Evolutionary conservation across 2,888 invertebrate species (phyloP).

Genomic region (Morinoia aosen): DNA sequence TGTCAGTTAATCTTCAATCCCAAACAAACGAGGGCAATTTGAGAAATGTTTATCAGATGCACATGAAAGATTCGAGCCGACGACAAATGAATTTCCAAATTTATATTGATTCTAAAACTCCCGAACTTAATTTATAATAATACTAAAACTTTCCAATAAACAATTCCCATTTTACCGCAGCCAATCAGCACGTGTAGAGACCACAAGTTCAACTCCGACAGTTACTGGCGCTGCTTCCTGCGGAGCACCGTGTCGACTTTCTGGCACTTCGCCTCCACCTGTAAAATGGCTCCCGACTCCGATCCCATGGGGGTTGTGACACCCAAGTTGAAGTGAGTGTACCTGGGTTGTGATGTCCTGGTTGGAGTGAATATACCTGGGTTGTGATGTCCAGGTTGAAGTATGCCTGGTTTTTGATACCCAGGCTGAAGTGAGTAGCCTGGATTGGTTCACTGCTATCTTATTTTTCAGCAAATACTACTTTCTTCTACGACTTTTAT

Average conservation of each 20-base stretch:
- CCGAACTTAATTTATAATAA: too few species aligned
- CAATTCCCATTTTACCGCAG: not conserved
- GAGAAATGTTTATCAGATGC: too few species aligned
- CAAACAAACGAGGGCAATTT: too few species aligned
- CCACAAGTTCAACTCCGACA: not conserved
- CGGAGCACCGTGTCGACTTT: not conserved
- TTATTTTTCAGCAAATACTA: too few species aligned
- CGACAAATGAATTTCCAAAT: too few species aligned
- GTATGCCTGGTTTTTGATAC: not conserved
- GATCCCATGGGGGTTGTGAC: constrained; percentile 36
- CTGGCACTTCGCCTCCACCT: not conserved
- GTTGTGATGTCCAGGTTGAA: not conserved
- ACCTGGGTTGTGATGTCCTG: not conserved
- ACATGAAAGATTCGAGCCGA: too few species aligned
- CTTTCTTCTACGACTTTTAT: too few species aligned
- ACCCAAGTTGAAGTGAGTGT: not conserved
- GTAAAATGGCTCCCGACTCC: constrained; percentile 27
- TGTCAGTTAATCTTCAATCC: too few species aligned
- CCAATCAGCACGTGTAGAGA: not conserved
- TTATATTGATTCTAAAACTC: too few species aligned
- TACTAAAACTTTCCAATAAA: too few species aligned
- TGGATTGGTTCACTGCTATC: too few species aligned
- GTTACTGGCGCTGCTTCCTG: constrained; percentile 26
- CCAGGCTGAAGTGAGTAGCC: too few species aligned
- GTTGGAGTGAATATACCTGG: not conserved